Conservation (phyloP, 2,888 invertebrate species). For the Lasiommata megera region DNA sequence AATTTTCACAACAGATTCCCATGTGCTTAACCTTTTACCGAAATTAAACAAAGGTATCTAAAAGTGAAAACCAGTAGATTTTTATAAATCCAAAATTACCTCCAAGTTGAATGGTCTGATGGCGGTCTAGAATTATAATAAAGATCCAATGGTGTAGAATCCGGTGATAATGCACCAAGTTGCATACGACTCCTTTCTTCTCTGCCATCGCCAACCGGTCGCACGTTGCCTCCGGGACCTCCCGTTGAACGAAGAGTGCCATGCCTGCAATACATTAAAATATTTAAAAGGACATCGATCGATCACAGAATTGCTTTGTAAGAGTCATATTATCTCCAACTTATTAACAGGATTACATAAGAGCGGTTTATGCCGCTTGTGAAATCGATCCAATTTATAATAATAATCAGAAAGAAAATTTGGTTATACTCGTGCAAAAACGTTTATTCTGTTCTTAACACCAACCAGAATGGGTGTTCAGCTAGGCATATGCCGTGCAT, state of each 20-base stretch:
- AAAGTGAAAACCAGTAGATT: too few relatives aligned
- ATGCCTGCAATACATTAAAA: constrained; percentile 49
- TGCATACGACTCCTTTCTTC: constrained; percentile 90
- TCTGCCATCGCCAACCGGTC: constrained; percentile 88
- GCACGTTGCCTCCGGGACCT: constrained; percentile 77
- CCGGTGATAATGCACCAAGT: constrained; percentile 85
- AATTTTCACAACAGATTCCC: too few relatives aligned
- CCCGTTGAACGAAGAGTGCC: constrained; percentile 67
- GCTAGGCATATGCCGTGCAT: too few relatives aligned
- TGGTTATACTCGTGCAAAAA: too few relatives aligned
- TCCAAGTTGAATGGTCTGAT: constrained; percentile 80
- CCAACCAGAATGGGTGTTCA: too few relatives aligned
- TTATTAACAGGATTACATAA: too few relatives aligned
- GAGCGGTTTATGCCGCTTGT: too few relatives aligned
- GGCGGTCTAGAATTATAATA: constrained; percentile 91
- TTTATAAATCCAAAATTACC: constrained; percentile 44
- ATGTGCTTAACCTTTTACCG: too few relatives aligned
- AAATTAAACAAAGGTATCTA: too few relatives aligned
- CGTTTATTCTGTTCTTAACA: too few relatives aligned
- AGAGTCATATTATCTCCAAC: background rate
- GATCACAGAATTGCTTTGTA: background rate
- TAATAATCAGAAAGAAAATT: too few relatives aligned
- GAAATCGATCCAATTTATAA: too few relatives aligned
- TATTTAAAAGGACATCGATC: background rate
- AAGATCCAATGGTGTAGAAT: constrained; percentile 86